Base-by-base conservation (phyloP, 2,888 invertebrate genomes). In the Cryptocephalus moraei region DNA sequence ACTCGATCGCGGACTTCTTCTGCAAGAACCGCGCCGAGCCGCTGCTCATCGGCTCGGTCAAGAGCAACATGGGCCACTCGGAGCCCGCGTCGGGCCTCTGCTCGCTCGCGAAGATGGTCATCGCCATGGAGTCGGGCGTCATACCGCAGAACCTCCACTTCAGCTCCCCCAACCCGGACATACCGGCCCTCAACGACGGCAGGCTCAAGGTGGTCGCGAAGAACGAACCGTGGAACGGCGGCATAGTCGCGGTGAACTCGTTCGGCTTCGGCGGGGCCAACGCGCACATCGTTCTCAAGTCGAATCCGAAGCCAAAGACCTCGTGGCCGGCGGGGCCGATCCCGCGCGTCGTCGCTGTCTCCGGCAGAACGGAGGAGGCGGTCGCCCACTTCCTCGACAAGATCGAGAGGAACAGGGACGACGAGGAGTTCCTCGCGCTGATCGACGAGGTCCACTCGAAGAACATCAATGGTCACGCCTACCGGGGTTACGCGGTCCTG, bases 221-320 rank as follows among this genome's bases (percentile, higher is more conserved):
- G 67, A 82, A 86, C 62, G 83, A 80, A 51, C 80, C 83, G 31
- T 95, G 90, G 86, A 81, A 85, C 46, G 95, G 95, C 43, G 95
- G 95, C n/a, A 77, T 91, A 49, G 84, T 91, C 44, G 95, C 86
- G 14, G 72, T 99, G 32, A 99, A 97, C 74, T 95, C 95, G 8
- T 99, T 99, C 71, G 97, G 97, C 12, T 97, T 97, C 73, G 97
- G 97, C 52, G 99, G 99, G 46, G 91, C 93, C 39, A 94, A 94
- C 72, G 92, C 90, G n/a, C 94, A 95, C 72, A 73, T 91, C 1
- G 43, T 95, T 56, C 75, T 95, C 10, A 82, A 85, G 65, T 86
- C 91, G 8, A 84, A 88, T 67, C 79, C 83, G 1, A 83, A 83
- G 63, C 81, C 80, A 8, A 83, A 80, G 65, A 68, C 76, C 1